Percentiles rank a stretch among this genome's conserved stretches.
These are phyloP conservation scores for Torymus texanus DNA, from an alignment of 2,888 invertebrate species.

Conservation along the genomic window DNA sequence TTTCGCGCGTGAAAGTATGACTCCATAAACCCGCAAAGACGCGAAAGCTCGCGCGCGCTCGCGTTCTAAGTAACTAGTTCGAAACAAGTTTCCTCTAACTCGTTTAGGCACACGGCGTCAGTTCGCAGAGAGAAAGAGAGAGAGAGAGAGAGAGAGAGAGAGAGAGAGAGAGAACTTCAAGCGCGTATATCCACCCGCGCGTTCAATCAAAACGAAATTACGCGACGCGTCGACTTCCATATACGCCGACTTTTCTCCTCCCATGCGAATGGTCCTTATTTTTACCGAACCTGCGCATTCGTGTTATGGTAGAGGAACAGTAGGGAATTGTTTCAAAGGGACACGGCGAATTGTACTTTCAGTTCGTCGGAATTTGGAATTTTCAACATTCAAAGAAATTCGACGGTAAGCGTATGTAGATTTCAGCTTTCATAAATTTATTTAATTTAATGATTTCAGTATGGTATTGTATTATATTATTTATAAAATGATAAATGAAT, in stretches of 20 bases:
- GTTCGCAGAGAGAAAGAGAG: not conserved
- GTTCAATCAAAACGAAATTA: constrained; percentile 46
- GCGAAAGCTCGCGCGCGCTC: not conserved
- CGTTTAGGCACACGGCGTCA: constrained; percentile 29
- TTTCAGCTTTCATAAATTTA: too few relatives aligned
- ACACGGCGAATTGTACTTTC: too few relatives aligned
- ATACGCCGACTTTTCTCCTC: not conserved
- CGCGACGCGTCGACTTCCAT: constrained; percentile 3
- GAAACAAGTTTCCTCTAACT: constrained; percentile 49
- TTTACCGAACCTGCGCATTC: too few relatives aligned
- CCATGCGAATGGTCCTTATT: not conserved
- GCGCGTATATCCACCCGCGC: not conserved
- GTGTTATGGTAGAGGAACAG: too few relatives aligned
- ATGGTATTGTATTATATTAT: too few relatives aligned
- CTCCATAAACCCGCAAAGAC: constrained; percentile 1
- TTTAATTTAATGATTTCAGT: too few relatives aligned
- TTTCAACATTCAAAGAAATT: not conserved
- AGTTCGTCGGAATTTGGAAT: not conserved
- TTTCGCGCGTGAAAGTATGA: not conserved
- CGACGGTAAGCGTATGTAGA: too few relatives aligned
- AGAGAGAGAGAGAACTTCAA: too few relatives aligned
- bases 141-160: too few relatives aligned
- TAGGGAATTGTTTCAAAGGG: too few relatives aligned
- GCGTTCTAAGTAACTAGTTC: constrained; percentile 51
- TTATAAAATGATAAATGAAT: too few relatives aligned